Conservation (phyloP, 2,888 invertebrate genomes). For the Bombylius discolor region DNA sequence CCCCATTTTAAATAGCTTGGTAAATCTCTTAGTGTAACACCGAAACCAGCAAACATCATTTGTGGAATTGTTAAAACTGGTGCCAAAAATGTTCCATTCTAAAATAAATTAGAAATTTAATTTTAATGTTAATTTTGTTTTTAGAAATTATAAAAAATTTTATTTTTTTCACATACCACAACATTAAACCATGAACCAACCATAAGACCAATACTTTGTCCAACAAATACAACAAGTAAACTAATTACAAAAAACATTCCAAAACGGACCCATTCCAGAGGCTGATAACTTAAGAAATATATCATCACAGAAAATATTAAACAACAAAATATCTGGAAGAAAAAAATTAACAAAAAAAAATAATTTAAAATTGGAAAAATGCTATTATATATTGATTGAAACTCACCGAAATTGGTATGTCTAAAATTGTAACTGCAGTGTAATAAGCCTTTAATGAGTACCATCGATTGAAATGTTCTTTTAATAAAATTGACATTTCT, state of each 20-base stretch:
- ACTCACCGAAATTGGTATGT: conserved; percentile 64
- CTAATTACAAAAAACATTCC: conserved; percentile 75
- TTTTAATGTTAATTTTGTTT: not conserved
- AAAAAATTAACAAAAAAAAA: not conserved
- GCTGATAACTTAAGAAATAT: conserved; percentile 85
- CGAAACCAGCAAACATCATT: conserved; percentile 96
- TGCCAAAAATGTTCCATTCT: conserved; percentile 92
- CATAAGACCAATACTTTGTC: conserved; percentile 84
- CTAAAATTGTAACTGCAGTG: conserved; percentile 58
- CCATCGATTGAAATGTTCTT: conserved; percentile 83
- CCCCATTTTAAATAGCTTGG: conserved; percentile 83
- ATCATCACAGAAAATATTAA: conserved; percentile 58
- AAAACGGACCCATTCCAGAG: conserved; percentile 64
- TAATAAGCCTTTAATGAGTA: conserved; percentile 76
- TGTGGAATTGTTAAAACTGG: conserved; percentile 85
- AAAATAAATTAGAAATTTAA: conserved; percentile 15
- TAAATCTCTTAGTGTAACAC: conserved; percentile 76
- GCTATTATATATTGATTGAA: not conserved
- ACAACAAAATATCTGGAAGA: conserved; percentile 49
- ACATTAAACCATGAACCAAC: conserved; percentile 81
- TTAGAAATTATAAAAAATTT: not conserved
- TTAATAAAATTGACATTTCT: conserved; percentile 67
- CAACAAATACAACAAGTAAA: conserved; percentile 71
- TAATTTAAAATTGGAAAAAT: not conserved
- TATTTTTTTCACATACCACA: conserved; percentile 48